Percentiles rank a stretch among this genome's conserved stretches.
These are phyloP conservation scores for Drosophila differens DNA, from an alignment of 2,888 invertebrate species.

Conservation along the genomic window DNA sequence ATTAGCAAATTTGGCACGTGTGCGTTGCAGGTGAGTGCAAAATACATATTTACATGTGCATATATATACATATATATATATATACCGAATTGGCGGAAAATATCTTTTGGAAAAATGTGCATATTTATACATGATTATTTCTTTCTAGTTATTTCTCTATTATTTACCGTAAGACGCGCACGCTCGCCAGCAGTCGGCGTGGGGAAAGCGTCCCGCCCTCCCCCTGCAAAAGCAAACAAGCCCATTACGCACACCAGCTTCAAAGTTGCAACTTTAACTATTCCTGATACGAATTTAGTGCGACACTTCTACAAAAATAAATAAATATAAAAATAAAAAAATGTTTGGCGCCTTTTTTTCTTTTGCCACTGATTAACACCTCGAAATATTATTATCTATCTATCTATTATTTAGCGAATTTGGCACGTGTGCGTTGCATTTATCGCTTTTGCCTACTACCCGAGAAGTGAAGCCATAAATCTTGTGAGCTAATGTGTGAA, in stretches of 20 bases:
- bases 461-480: background rate
- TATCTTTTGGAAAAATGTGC: background rate
- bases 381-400: too few relatives aligned
- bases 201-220: background rate
- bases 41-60: background rate
- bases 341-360: slow-evolving; percentile 20
- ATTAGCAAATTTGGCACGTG: slow-evolving; percentile 61
- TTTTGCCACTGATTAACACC: slow-evolving; percentile 60
- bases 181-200: background rate
- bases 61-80: background rate
- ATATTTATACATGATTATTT: slow-evolving; percentile 30
- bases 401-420: slow-evolving; percentile 42
- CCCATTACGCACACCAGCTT: slow-evolving; percentile 9
- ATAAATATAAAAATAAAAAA: background rate
- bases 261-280: background rate
- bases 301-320: background rate
- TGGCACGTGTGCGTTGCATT: slow-evolving; percentile 45
- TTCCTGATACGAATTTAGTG: slow-evolving; percentile 9
- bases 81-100: background rate
- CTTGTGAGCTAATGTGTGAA: slow-evolving; percentile 2
- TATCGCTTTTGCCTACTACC: background rate
- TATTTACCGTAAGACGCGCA: background rate
- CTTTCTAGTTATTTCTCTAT: slow-evolving; percentile 58
- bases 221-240: background rate
- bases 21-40: slow-evolving; percentile 11